Evolutionary conservation across 2,888 invertebrate genomes (phyloP).

Genomic region (Ormyrus labotus): DNA sequence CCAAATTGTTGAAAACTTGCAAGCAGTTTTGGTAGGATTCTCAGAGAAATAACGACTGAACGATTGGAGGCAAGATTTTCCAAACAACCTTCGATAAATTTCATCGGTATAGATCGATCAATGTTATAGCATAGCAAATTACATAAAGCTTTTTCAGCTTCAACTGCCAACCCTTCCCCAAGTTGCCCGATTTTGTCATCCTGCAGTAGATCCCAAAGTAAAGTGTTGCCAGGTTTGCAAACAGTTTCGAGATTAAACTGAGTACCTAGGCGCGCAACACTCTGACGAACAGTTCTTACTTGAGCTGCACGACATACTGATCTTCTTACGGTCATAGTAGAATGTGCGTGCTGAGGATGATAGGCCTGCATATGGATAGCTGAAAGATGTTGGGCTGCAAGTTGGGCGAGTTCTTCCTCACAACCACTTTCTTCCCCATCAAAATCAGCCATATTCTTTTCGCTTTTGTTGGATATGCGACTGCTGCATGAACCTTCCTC

Average conservation of each 20-base stretch:
- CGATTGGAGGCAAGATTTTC: slow-evolving; percentile 92
- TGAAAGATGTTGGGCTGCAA: slow-evolving; percentile 80
- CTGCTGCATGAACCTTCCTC: slow-evolving; percentile 92
- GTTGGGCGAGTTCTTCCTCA: slow-evolving; percentile 88
- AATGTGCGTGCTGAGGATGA: slow-evolving; percentile 70
- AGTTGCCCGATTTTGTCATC: slow-evolving; percentile 91
- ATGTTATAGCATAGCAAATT: slow-evolving; percentile 93
- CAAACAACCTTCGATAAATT: slow-evolving; percentile 96
- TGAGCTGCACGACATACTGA: slow-evolving; percentile 68
- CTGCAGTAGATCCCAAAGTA: slow-evolving; percentile 95
- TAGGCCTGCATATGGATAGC: slow-evolving; percentile 74
- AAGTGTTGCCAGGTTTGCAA: slow-evolving; percentile 92
- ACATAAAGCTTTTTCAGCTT: slow-evolving; percentile 94
- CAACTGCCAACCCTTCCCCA: slow-evolving; percentile 93
- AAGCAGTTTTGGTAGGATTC: slow-evolving; percentile 91
- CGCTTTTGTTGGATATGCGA: slow-evolving; percentile 93
- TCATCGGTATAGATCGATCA: slow-evolving; percentile 92
- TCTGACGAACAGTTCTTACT: slow-evolving; percentile 63
- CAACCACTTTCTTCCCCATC: slow-evolving; percentile 94
- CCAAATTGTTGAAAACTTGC: slow-evolving; percentile 94
- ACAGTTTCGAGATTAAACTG: slow-evolving; percentile 84
- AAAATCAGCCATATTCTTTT: slow-evolving; percentile 95
- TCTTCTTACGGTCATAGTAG: slow-evolving; percentile 68
- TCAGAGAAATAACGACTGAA: slow-evolving; percentile 92
- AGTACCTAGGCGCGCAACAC: slow-evolving; percentile 62